phyloP scores from a whole-genome alignment of 2,113 vertebrate species.

The Pygathrix nemaeus region DNA sequence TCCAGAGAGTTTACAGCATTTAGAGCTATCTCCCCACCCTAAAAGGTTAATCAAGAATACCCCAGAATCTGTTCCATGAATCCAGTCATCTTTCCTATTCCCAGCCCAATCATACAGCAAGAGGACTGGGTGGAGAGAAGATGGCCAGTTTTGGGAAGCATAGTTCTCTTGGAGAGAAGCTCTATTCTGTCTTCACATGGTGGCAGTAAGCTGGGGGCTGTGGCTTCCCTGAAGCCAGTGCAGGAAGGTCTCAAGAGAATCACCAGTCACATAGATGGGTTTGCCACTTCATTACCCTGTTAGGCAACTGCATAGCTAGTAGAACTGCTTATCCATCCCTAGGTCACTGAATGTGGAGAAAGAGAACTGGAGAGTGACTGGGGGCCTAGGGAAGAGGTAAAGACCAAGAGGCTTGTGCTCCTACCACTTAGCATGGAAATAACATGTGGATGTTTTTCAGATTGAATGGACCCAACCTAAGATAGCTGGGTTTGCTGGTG shows the following conservation, averaged over 20 bases:
- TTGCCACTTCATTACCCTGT: background rate
- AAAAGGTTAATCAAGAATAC: background rate
- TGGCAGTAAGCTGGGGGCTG: background rate
- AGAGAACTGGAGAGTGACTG: background rate
- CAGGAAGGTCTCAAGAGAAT: background rate
- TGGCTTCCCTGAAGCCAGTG: background rate
- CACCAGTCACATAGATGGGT: background rate
- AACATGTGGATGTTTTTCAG: background rate
- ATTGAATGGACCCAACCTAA: background rate
- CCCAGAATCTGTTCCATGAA: background rate
- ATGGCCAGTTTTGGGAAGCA: background rate
- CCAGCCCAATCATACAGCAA: background rate
- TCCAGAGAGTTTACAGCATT: background rate
- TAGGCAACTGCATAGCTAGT: background rate
- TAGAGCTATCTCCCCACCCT: background rate
- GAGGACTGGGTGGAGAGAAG: background rate
- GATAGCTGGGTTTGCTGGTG: background rate
- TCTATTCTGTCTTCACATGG: background rate
- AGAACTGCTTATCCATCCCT: background rate
- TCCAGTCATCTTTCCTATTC: background rate
- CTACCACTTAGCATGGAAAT: background rate
- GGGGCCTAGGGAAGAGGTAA: background rate
- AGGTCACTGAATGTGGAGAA: background rate
- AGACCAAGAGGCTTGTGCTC: background rate
- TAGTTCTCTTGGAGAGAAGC: background rate